A percentile compares a stretch with the other conserved stretches of the same genome.
Conservation (phyloP, 1,140 invertebrate genomes). For the Cotesia glomerata region DNA sequence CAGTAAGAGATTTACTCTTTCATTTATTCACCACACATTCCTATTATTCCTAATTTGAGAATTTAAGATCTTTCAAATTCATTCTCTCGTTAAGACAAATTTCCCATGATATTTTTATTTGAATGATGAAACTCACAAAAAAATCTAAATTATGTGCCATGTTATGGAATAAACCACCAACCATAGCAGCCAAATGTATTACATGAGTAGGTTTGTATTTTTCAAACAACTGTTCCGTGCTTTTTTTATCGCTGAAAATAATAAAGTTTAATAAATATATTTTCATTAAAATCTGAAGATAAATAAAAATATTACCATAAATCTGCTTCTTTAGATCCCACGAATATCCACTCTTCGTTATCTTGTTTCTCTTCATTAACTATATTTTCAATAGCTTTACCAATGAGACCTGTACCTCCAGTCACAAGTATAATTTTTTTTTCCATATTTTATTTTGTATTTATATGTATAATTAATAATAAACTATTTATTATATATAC, state of each 20-base stretch:
- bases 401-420: constrained; percentile 91
- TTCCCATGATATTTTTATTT: not conserved
- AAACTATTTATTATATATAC: no score
- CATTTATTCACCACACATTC: no score
- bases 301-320: constrained; percentile 71
- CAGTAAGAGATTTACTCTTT: no score
- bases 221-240: constrained; percentile 81
- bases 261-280: not conserved
- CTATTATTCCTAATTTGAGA: no score
- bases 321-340: constrained; percentile 92
- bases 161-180: constrained; percentile 96
- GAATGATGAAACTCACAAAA: constrained; percentile 72
- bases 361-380: constrained; percentile 64
- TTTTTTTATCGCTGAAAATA: constrained; percentile 69
- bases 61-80: no score
- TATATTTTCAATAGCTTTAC: constrained; percentile 81
- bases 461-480: no score
- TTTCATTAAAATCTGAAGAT: constrained; percentile 3
- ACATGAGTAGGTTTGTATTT: constrained; percentile 93
- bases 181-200: constrained; percentile 97
- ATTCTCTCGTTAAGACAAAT: no score
- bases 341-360: constrained; percentile 90
- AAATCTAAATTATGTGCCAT: constrained; percentile 97
- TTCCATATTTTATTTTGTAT: constrained; percentile 6
- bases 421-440: constrained; percentile 82